These are phyloP conservation scores for Cyprinella venusta DNA, from an alignment of 2,797 vertebrate species.

Conservation along the genomic window DNA sequence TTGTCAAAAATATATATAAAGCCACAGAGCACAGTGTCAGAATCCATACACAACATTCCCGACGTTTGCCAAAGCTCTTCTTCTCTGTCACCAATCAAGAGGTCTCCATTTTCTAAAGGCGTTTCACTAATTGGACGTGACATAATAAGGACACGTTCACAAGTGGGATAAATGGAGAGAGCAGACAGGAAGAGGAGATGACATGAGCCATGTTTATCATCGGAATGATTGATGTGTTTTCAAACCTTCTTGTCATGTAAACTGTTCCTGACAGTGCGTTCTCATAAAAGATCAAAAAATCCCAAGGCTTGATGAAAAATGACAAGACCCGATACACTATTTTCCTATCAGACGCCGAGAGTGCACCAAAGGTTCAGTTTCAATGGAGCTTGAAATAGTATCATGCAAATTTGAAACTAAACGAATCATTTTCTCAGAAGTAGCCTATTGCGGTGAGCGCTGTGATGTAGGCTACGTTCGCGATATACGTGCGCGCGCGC, in stretches of 20 bases:
- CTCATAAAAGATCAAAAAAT: conserved; percentile 60
- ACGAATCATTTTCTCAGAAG: conserved; percentile 47
- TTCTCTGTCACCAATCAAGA: conserved; percentile 53
- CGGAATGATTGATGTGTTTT: conserved; percentile 64
- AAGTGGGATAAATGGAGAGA: conserved; percentile 53
- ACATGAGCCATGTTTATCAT: conserved; percentile 53
- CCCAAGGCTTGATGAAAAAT: conserved; percentile 57
- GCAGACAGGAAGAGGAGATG: conserved; percentile 43
- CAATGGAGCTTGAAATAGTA: conserved; percentile 56
- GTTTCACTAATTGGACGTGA: conserved; percentile 70
- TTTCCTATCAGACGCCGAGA: conserved; percentile 52
- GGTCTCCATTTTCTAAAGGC: conserved; percentile 61
- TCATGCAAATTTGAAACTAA: conserved; percentile 55
- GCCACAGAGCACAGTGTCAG: conserved; percentile 52
- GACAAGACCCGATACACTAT: conserved; percentile 60
- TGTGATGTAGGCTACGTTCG: neutral
- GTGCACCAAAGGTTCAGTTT: conserved; percentile 54
- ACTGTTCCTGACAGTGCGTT: conserved; percentile 64
- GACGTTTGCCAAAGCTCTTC: conserved; percentile 59
- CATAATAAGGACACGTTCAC: conserved; percentile 69
- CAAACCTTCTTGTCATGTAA: conserved; percentile 59
- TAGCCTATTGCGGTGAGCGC: neutral
- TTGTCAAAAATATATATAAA: conserved; percentile 27
- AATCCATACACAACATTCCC: conserved; percentile 53
- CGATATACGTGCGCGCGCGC: neutral